These are phyloP conservation scores for Schrankia costaestrigalis DNA, from an alignment of 2,888 invertebrate genomes.

Conservation along the genomic window DNA sequence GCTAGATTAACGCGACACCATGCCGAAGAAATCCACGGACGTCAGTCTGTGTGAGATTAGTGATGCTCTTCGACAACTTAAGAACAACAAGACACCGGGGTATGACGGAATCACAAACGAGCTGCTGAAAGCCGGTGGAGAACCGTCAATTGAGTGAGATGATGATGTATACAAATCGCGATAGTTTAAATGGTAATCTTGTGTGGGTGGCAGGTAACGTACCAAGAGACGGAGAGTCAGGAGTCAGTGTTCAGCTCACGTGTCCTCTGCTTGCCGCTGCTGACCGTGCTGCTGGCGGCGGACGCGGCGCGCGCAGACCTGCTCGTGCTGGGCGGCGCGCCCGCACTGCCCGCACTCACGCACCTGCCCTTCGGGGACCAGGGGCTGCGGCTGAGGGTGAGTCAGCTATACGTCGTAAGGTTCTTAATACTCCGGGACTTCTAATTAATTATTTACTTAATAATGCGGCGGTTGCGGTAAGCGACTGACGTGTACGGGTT, in stretches of 20 bases:
- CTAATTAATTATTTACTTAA: background rate
- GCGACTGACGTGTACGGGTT: too few relatives aligned
- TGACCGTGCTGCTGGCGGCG: slow-evolving; percentile 89
- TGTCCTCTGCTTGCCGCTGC: slow-evolving; percentile 92
- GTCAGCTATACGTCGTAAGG: background rate
- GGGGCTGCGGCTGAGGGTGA: slow-evolving; percentile 44
- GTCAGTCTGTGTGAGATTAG: too few relatives aligned
- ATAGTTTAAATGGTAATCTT: background rate
- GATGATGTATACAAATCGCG: too few relatives aligned
- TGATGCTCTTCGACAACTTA: too few relatives aligned
- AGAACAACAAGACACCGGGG: too few relatives aligned
- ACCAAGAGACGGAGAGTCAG: slow-evolving; percentile 61
- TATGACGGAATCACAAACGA: too few relatives aligned
- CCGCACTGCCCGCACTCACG: slow-evolving; percentile 64
- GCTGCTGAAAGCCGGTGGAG: too few relatives aligned
- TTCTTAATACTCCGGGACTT: background rate
- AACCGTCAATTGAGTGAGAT: too few relatives aligned
- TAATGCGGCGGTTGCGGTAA: too few relatives aligned
- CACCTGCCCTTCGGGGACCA: slow-evolving; percentile 76
- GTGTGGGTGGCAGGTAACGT: slow-evolving; percentile 81
- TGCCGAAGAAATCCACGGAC: too few relatives aligned
- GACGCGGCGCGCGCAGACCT: slow-evolving; percentile 84
- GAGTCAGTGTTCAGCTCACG: slow-evolving; percentile 82
- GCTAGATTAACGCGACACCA: too few relatives aligned
- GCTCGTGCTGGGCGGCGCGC: slow-evolving; percentile 83